Base-by-base conservation (phyloP, 2,113 vertebrate genomes). In the Paradoxurus hermaphroditus region DNA sequence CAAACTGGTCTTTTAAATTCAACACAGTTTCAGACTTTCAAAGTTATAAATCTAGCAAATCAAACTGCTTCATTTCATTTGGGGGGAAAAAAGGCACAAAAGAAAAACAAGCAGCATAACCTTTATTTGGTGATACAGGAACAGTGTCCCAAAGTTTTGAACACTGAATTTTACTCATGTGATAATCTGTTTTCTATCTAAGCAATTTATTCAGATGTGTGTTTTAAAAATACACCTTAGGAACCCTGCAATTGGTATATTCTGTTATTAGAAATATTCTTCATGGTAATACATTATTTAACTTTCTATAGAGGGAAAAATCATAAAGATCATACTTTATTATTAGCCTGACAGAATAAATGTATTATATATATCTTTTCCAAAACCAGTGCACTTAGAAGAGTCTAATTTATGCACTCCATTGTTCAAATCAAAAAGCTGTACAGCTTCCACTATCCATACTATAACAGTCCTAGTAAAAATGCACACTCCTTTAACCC, bases 51-150 rank as follows among this genome's bases (percentile, higher is more conserved):
- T 51, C 49, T 31, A 91, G 91, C 88, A 79, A 96, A 81, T 59
- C n/a, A 94, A 46, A 97, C 14, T 75, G 92, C 91, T 95, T 97
- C 78, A 94, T 95, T 90, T 96, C 96, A 31, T 77, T 51, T 83
- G 44, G 36, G 87, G 31, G 15, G 15, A 68, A 81, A 84, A 77
- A 95, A 93, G 95, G 87, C 97, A 99, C 98, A 98, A 98, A 96
- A 97, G 83, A 90, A 98, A 98, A 97, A 95, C 97, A 98, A 99
- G 99, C 99, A 99, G 99, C 99, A 99, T 98, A 98, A 98, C 97
- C 98, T 99, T 99, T 99, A 99, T 99, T 99, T 99, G 98, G 99
- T 99, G 99, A 99, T 98, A 99, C 98, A 99, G 98, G 91, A 98
- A 98, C 98, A 98, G 98, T 49, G 56, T 98, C 98, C 98, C 97